Conservation (phyloP, 2,113 vertebrate genomes). For the Triplophysa dalaica region DNA sequence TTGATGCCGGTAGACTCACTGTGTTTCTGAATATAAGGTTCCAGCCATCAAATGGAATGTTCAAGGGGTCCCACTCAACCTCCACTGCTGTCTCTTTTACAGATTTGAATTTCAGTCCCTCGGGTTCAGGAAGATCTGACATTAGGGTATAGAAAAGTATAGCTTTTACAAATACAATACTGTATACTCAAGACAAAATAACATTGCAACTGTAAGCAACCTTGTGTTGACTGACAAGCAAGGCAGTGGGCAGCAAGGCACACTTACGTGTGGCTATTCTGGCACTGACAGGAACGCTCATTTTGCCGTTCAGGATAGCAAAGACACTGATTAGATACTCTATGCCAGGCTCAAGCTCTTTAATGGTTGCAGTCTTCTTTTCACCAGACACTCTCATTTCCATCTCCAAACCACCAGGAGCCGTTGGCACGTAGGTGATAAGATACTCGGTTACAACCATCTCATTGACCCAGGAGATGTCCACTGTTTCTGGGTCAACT, state of each 20-base stretch:
- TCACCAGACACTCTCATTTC: conserved; percentile 88
- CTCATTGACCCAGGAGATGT: conserved; percentile 92
- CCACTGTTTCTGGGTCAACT: conserved; percentile 86
- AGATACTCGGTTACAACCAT: conserved; percentile 88
- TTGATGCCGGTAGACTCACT: conserved; percentile 70
- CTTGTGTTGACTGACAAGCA: not conserved
- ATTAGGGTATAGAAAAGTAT: conserved; percentile 11
- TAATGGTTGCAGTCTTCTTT: conserved; percentile 82
- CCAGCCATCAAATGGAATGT: conserved; percentile 93
- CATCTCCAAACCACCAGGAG: conserved; percentile 85
- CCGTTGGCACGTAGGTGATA: conserved; percentile 85
- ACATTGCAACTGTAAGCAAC: not conserved
- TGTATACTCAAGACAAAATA: conserved; percentile 13
- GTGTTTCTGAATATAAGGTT: conserved; percentile 92
- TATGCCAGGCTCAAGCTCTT: conserved; percentile 89
- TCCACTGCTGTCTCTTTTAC: conserved; percentile 91
- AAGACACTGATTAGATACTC: conserved; percentile 96
- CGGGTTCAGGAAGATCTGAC: conserved; percentile 90
- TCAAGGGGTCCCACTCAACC: conserved; percentile 94
- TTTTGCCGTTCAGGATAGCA: conserved; percentile 91
- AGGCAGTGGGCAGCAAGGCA: not conserved
- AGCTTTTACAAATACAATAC: not conserved
- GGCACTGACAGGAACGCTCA: conserved; percentile 91
- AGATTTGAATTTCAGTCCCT: conserved; percentile 94
- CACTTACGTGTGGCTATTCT: conserved; percentile 90